Evolutionary conservation across 2,888 invertebrate species (phyloP).

Genomic region (Eristalinus sepulchralis): DNA sequence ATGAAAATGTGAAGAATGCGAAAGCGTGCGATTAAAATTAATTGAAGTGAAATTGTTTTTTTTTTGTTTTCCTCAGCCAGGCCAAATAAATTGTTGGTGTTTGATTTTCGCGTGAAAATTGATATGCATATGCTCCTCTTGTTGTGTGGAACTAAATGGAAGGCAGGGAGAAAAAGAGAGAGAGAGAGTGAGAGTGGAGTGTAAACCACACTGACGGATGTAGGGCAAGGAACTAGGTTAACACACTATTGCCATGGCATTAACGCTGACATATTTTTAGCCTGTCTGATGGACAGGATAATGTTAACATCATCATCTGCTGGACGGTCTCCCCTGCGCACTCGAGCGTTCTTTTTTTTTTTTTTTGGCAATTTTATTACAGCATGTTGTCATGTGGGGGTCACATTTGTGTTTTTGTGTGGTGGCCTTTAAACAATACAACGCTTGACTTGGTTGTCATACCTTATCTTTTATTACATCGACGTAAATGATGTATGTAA

Average conservation of each 20-base stretch:
- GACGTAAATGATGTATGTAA: neutral
- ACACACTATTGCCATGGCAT: conserved; percentile 15
- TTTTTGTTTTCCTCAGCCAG: neutral
- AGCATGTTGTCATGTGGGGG: neutral
- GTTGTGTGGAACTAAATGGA: neutral
- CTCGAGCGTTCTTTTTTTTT: neutral
- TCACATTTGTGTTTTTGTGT: neutral
- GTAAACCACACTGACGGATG: neutral
- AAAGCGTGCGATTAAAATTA: conserved; percentile 54
- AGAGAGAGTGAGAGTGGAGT: neutral
- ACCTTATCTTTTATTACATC: conserved; percentile 18
- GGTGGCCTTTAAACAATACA: neutral
- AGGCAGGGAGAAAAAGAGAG: conserved; percentile 14
- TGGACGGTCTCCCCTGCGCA: neutral
- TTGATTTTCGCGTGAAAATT: conserved; percentile 43
- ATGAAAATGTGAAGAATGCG: conserved; percentile 54
- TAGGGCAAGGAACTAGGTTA: conserved; percentile 46
- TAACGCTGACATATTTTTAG: neutral
- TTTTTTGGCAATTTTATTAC: neutral
- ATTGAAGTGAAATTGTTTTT: conserved; percentile 62
- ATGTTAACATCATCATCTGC: neutral
- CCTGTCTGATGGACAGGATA: neutral
- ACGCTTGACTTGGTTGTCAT: conserved; percentile 15
- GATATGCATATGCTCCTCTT: conserved; percentile 13
- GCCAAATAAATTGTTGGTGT: conserved; percentile 54